phyloP scores from a whole-genome alignment of 2,797 vertebrate genomes.

The Myotis findleyi region DNA sequence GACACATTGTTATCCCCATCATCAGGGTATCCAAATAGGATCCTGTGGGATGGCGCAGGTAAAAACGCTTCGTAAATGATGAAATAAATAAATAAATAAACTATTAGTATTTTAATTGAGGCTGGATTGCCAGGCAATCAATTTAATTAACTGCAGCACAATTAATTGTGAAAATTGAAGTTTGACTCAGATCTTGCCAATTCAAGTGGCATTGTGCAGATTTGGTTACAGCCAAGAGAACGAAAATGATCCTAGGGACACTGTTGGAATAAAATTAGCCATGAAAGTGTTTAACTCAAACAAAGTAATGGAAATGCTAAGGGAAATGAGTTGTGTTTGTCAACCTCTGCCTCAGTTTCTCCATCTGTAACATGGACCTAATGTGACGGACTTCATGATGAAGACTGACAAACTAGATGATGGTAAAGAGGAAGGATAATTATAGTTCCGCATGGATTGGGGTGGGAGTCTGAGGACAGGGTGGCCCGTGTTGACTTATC shows the following conservation, averaged over 20 bases:
- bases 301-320: not conserved
- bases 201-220: not conserved
- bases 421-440: not conserved
- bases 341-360: not conserved
- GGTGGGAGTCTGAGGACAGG: too few relatives aligned
- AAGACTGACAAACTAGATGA: not conserved
- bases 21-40: not conserved
- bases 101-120: constrained; percentile 61
- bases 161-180: constrained; percentile 61
- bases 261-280: rapidly evolving
- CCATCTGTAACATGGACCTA: not conserved
- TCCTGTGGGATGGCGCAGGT: not conserved
- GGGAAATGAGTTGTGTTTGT: not conserved
- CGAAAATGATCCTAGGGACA: not conserved
- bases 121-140: constrained; percentile 30
- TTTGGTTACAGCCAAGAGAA: not conserved
- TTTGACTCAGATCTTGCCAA: not conserved
- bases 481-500: rapidly evolving
- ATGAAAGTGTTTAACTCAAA: not conserved
- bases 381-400: too few relatives aligned
- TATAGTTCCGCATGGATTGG: too few relatives aligned
- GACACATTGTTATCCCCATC: not conserved
- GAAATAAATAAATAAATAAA: constrained; percentile 65
- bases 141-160: constrained; percentile 59
- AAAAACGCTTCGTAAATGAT: not conserved